phyloP scores from a whole-genome alignment of 2,797 vertebrate genomes.

The Phataginus tricuspis region DNA sequence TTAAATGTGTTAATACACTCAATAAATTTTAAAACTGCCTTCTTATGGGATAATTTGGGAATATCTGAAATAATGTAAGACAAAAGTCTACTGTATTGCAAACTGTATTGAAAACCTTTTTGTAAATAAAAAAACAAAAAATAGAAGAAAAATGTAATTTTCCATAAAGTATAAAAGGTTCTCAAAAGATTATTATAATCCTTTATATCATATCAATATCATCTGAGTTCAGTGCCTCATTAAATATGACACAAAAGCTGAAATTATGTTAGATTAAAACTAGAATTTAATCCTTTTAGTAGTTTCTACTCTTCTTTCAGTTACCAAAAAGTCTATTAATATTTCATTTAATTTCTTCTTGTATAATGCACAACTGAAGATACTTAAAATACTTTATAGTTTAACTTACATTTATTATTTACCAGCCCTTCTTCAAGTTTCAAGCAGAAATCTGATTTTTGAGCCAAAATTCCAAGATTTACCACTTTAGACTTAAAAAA shows the following conservation, averaged over 20 bases:
- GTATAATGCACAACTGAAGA: background rate
- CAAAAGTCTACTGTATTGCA: background rate
- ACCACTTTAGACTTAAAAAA: slow-evolving; percentile 92
- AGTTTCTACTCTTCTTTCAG: background rate
- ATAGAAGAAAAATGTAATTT: background rate
- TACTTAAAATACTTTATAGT: slow-evolving; percentile 55
- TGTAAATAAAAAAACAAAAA: slow-evolving; percentile 46
- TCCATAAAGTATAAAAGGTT: background rate
- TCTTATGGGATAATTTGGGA: background rate
- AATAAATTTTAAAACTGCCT: background rate
- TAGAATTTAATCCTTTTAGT: slow-evolving; percentile 11
- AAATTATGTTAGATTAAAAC: slow-evolving; percentile 9
- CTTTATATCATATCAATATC: background rate
- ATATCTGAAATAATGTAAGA: background rate
- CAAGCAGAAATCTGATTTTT: slow-evolving; percentile 91
- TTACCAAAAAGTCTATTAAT: slow-evolving; percentile 3
- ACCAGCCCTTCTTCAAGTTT: slow-evolving; percentile 90
- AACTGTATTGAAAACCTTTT: background rate
- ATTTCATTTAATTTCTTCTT: background rate
- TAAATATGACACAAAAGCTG: background rate
- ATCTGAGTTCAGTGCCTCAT: background rate
- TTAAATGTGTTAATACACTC: slow-evolving; percentile 4
- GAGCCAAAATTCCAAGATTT: slow-evolving; percentile 89
- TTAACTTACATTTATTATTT: slow-evolving; percentile 91
- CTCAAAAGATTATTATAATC: background rate